Base-by-base conservation (phyloP, 2,797 vertebrate species). In the Falco naumanni region DNA sequence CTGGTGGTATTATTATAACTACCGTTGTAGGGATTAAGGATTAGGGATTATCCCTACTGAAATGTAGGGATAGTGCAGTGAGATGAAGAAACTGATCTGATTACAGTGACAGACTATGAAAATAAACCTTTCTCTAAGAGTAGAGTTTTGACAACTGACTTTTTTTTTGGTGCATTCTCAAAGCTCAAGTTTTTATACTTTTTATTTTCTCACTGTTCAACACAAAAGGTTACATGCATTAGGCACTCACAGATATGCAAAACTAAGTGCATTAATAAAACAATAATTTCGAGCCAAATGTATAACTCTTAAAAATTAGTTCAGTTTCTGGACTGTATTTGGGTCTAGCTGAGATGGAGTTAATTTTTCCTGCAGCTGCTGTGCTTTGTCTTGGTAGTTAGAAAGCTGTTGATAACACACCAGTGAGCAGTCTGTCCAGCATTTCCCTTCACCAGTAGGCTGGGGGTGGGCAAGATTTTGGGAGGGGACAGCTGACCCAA, bases 101-200 rank as follows among this genome's bases (percentile, higher is more conserved):
- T 93, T 84, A 61, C 34, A 59, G 37, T 45, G 89, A 81, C 72
- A 92, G 68, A 43, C 61, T 85, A 34, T 50, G 91, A 81, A 96
- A 94, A 95, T 64, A 89, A 90, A 84, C 85, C 47, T 65, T 79
- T 64, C 72, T 84, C 60, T 48, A 29, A 71, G 54, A 91, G 34
- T 10, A 80, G 56, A 65, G 51, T 72, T 91, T 66, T 80, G 88
- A 74, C 51, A 84, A 63, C 16, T 78, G n/a, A 19, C 25, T 41
- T 77, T 45, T 87, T 78, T 53, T 70, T 20, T 53, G 60, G 60
- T 41, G 39, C 16, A 4, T 87, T 94, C 56, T 63, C 37, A 72
- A 84, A 87, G 25, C 43, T 31, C 2, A 2, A 64, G 54, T 7
- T 90, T 53, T 75, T 84, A 54, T 11, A 66, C 12, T 64, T 41